phyloP scores from a whole-genome alignment of 2,113 vertebrate genomes.

The Gila orcuttii region DNA sequence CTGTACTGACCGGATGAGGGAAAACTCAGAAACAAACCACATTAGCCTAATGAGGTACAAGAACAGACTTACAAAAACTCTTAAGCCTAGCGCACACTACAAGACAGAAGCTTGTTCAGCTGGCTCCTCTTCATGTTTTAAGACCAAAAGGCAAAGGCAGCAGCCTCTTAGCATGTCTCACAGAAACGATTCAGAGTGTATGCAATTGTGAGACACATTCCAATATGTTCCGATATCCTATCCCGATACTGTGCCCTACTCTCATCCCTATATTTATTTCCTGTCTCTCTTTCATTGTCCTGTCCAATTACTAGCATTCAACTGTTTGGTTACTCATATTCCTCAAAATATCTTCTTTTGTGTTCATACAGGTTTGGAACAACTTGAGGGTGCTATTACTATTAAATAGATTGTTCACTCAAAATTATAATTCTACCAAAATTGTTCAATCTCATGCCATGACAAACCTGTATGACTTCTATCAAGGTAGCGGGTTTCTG shows the following conservation, averaged over 20 bases:
- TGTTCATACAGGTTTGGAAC: no score
- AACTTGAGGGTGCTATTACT: no score
- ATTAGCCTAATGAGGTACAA: not conserved
- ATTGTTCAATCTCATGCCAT: not conserved
- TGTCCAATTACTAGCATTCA: no score
- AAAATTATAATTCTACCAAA: not conserved
- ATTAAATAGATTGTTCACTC: not conserved
- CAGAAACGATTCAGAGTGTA: no score
- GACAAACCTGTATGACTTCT: not conserved
- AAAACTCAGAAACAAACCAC: conserved; percentile 38
- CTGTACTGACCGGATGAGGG: conserved; percentile 38
- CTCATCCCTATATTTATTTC: not conserved
- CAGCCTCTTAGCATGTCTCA: not conserved
- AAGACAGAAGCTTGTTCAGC: not conserved
- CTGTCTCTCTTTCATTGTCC: not conserved
- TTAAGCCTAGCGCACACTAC: not conserved
- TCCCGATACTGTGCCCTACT: not conserved
- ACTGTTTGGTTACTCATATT: no score
- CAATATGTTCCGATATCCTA: not conserved
- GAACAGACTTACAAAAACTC: not conserved
- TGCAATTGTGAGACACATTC: not conserved
- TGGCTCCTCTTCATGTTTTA: not conserved
- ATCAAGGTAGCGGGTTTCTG: not conserved
- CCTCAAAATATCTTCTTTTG: no score
- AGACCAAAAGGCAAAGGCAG: not conserved